Base-by-base conservation (phyloP, 2,888 invertebrate species). In the Dicranocentrus wangi region DNA sequence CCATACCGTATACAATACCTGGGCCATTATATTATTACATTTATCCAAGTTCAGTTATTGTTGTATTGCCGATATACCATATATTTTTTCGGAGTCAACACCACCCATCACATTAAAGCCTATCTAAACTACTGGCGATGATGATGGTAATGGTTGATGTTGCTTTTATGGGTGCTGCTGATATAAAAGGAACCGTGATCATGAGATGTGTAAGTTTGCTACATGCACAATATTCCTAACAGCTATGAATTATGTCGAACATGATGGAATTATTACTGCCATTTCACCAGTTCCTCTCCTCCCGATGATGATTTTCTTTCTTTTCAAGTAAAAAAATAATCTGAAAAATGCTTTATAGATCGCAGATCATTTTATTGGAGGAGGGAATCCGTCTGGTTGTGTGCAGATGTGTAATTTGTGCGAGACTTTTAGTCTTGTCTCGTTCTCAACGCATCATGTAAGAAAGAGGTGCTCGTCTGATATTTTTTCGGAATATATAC, bases 211-310 rank as follows among this genome's bases (percentile, higher is more conserved):
- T 13, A 13, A 23, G 66, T 43, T 32, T 17, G 39, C 8, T 39
- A 21, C 23, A 65, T 65, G 5, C 53, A 68, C 51, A 68, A 51
- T 68, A 51, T 60, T 69, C 27, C 47, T 70, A 70, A 42, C 60
- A 42, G 51, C 42, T 70, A 70, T 70, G 70, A 70, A 70, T 70
- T 70, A 70, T 60, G 60, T 70, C 42, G 39, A n/a, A n/a, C n/a
- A 70, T 58, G 70, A 60, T 58, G 60, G 60, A 70, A 70, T 70
- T 70, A 70, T 60, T 70, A 39, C 42, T 42, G 63, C 21, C 21
- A 63, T 63, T 23, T 70, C 42, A 58, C 17, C 13, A 10, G 7
- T 10, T 47, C n/a, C n/a, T 47, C 15, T 47, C 15, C 23, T 55
- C 27, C 42, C 42, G 43, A 58, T 21, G 32, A 32, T n/a, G 19